Conservation (phyloP, 2,888 invertebrate genomes). For the Pimpla rufipes region DNA sequence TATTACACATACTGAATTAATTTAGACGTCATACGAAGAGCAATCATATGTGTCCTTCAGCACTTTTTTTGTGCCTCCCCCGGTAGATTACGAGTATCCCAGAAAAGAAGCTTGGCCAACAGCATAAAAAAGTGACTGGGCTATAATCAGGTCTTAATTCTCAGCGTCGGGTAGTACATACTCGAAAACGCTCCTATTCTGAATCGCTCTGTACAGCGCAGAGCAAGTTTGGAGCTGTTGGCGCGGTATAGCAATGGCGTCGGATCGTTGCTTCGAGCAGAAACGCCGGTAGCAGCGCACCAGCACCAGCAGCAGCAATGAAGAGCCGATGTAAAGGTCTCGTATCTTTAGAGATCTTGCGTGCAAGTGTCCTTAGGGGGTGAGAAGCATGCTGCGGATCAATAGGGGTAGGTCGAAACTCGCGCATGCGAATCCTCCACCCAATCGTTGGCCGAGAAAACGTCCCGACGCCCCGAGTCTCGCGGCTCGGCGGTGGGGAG, state of each 20-base stretch:
- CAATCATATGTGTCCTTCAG: neutral
- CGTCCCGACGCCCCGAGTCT: slow-evolving; percentile 77
- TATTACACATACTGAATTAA: neutral
- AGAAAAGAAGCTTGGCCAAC: neutral
- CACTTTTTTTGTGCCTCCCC: neutral
- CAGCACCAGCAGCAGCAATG: slow-evolving; percentile 66
- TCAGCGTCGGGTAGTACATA: neutral
- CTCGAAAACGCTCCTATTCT: neutral
- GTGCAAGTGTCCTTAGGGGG: slow-evolving; percentile 79
- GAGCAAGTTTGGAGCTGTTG: slow-evolving; percentile 30
- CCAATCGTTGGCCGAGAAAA: slow-evolving; percentile 80
- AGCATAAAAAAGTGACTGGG: neutral
- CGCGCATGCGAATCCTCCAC: slow-evolving; percentile 79
- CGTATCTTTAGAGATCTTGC: slow-evolving; percentile 82
- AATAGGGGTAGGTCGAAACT: slow-evolving; percentile 79
- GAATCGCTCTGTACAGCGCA: slow-evolving; percentile 37
- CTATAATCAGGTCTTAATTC: neutral
- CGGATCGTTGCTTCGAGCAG: slow-evolving; percentile 65
- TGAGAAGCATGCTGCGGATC: slow-evolving; percentile 76
- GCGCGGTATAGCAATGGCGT: slow-evolving; percentile 68
- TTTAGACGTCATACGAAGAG: neutral
- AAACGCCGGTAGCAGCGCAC: slow-evolving; percentile 65
- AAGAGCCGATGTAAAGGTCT: slow-evolving; percentile 75
- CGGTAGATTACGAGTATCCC: neutral
- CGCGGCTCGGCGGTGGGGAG: slow-evolving; percentile 68